Conservation (phyloP, 2,888 invertebrate genomes). For the Noctua janthe region DNA sequence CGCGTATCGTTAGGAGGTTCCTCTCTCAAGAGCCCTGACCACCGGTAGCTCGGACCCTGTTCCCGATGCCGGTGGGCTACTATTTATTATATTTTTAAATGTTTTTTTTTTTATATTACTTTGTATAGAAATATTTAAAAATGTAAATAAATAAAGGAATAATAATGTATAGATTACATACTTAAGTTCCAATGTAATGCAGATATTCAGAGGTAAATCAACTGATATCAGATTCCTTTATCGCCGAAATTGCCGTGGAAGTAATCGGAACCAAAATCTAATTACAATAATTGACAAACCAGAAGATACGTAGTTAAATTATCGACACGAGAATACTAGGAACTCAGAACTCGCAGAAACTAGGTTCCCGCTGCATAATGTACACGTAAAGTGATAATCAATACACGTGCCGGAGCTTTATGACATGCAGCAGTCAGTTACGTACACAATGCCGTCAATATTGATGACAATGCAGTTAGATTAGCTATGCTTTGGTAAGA, state of each 20-base stretch:
- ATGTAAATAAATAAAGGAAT: too few relatives aligned
- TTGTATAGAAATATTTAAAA: too few relatives aligned
- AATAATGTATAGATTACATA: too few relatives aligned
- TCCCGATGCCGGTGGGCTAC: too few relatives aligned
- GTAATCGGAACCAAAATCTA: neutral
- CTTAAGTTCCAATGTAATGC: too few relatives aligned
- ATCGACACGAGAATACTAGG: neutral
- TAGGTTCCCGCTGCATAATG: neutral
- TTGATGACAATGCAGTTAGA: neutral
- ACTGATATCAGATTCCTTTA: neutral
- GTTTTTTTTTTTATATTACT: too few relatives aligned
- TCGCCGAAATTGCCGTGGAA: too few relatives aligned
- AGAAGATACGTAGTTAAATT: neutral
- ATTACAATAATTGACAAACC: neutral
- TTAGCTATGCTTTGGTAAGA: neutral
- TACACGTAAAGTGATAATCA: constrained; percentile 11
- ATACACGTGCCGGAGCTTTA: neutral
- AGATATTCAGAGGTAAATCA: neutral
- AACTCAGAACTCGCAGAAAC: neutral
- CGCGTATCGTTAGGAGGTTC: too few relatives aligned
- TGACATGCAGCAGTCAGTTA: constrained; percentile 2
- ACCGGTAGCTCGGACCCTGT: too few relatives aligned
- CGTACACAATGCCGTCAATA: neutral
- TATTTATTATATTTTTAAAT: too few relatives aligned
- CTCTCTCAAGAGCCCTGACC: too few relatives aligned